Evolutionary conservation across 2,113 vertebrate genomes (phyloP).

Genomic region (Desmodus rotundus): DNA sequence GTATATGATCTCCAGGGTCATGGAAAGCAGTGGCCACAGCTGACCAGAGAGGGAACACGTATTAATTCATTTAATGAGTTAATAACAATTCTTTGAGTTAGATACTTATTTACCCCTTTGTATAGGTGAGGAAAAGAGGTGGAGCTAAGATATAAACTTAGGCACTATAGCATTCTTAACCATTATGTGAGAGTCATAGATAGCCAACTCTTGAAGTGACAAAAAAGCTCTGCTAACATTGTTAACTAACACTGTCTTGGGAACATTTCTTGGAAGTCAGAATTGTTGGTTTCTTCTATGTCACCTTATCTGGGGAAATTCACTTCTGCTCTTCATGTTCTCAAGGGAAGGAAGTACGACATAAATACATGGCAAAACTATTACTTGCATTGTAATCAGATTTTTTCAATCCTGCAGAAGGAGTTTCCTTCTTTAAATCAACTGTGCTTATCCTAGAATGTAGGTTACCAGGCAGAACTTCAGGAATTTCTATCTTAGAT

Average conservation of each 20-base stretch:
- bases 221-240: background rate
- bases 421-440: constrained; percentile 6
- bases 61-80: background rate
- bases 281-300: background rate
- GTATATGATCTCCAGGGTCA: background rate
- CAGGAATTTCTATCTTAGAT: background rate
- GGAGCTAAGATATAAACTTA: background rate
- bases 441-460: background rate
- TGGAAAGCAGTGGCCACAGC: background rate
- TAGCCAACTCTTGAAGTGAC: background rate
- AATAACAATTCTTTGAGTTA: background rate
- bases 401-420: background rate
- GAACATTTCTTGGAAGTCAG: background rate
- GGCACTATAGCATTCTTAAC: background rate
- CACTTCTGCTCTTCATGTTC: background rate
- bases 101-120: background rate
- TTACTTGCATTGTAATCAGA: background rate
- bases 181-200: background rate
- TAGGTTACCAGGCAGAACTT: background rate
- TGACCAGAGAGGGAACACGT: background rate
- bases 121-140: background rate
- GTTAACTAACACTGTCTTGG: background rate
- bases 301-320: background rate
- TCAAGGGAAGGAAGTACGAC: background rate
- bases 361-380: background rate